Evolutionary conservation across 23 tunicate genomes (phyloP).

Genomic region (Oikopleura vanhoeffeni): DNA sequence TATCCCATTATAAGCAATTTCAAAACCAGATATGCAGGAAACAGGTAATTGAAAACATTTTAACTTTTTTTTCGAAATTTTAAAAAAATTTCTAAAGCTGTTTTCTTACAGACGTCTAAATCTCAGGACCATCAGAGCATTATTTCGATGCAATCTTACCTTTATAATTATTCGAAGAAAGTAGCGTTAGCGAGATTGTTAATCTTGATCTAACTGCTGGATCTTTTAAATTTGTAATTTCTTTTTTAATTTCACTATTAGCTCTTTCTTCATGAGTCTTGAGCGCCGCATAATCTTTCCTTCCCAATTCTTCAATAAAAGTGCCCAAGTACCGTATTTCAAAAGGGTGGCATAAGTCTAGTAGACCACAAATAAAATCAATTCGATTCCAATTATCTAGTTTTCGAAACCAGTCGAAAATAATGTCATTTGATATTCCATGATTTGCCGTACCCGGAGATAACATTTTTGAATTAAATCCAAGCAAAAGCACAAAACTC

Average conservation of each 20-base stretch:
- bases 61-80: neutral
- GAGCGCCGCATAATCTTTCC: slow-evolving; percentile 10
- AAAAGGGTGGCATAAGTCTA: slow-evolving; percentile 24
- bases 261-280: neutral
- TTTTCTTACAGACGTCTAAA: no score
- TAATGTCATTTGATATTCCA: slow-evolving; percentile 16
- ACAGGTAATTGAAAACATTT: neutral
- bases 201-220: neutral
- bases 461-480: no score
- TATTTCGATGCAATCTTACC: no score
- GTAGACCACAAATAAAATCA: slow-evolving; percentile 20
- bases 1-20: no score
- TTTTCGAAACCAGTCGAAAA: slow-evolving; percentile 23
- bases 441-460: neutral
- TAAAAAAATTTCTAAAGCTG: no score
- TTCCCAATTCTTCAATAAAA: neutral
- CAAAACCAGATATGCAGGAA: no score
- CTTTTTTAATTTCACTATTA: neutral
- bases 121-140: no score
- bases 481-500: no score
- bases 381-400: slow-evolving; percentile 24
- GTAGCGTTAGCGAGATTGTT: neutral
- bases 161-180: neutral
- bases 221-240: neutral
- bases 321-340: slow-evolving; percentile 20